phyloP scores from a whole-genome alignment of 2,113 vertebrate species.

The Zosterops hypoxanthus region DNA sequence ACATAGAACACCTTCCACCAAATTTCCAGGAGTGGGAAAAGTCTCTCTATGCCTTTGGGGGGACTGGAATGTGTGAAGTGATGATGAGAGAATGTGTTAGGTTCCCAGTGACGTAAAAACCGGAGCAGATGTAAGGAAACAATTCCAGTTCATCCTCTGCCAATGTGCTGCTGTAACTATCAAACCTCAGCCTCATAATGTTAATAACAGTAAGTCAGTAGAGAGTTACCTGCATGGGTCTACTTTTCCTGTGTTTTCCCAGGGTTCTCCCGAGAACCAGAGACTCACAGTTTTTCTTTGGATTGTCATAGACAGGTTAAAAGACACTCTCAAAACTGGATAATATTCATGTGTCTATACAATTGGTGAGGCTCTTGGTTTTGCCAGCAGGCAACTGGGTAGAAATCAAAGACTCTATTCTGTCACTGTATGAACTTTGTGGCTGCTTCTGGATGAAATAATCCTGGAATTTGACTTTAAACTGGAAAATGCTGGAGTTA shows the following conservation, averaged over 20 bases:
- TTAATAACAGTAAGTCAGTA: background rate
- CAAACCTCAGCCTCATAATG: background rate
- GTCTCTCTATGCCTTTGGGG: background rate
- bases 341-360: background rate
- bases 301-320: background rate
- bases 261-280: background rate
- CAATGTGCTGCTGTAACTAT: background rate
- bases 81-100: background rate
- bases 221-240: background rate
- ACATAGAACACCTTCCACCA: background rate
- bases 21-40: background rate
- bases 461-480: background rate
- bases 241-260: background rate
- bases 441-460: background rate
- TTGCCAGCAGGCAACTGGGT: background rate
- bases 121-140: background rate
- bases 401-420: slow-evolving; percentile 1
- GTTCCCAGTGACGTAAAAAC: background rate
- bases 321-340: background rate
- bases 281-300: background rate
- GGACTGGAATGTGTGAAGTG: background rate
- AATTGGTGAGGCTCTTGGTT: background rate
- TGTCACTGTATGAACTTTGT: background rate
- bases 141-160: background rate
- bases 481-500: slow-evolving; percentile 20